Percentiles rank a stretch among this genome's conserved stretches.
phyloP scores from a whole-genome alignment of 2,797 vertebrate genomes.

The Mareca strepera region DNA sequence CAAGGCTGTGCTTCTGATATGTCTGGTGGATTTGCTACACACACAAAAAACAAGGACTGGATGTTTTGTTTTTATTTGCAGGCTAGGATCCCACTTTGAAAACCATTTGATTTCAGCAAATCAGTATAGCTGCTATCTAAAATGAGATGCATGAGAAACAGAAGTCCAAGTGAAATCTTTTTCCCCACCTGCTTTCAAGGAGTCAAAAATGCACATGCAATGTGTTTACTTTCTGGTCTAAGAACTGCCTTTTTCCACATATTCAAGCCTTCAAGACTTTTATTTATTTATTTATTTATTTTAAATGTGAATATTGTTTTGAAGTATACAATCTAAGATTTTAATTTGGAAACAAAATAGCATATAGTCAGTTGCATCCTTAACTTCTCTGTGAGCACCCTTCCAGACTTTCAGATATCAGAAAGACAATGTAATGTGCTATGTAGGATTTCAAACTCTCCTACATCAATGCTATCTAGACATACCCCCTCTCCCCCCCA shows the following conservation, averaged over 20 bases:
- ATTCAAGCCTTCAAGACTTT: background rate
- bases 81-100: background rate
- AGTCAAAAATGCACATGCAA: background rate
- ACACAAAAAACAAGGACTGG: background rate
- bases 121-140: background rate
- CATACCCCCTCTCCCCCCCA: background rate
- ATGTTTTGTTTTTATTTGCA: background rate
- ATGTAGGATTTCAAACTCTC: background rate
- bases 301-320: background rate
- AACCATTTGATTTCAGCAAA: background rate
- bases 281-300: too few relatives aligned
- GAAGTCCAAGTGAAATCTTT: background rate
- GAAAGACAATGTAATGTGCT: background rate
- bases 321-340: background rate
- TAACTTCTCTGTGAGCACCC: background rate
- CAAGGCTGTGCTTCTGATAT: background rate
- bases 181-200: background rate
- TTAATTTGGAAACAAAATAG: background rate
- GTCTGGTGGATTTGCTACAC: background rate
- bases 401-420: background rate
- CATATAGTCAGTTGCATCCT: background rate
- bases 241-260: background rate
- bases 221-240: background rate
- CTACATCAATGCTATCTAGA: background rate
- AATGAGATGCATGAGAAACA: background rate